Percentiles rank a stretch among this genome's conserved stretches.
phyloP scores from a whole-genome alignment of 2,797 vertebrate species.

The Nannoperca obscura region DNA sequence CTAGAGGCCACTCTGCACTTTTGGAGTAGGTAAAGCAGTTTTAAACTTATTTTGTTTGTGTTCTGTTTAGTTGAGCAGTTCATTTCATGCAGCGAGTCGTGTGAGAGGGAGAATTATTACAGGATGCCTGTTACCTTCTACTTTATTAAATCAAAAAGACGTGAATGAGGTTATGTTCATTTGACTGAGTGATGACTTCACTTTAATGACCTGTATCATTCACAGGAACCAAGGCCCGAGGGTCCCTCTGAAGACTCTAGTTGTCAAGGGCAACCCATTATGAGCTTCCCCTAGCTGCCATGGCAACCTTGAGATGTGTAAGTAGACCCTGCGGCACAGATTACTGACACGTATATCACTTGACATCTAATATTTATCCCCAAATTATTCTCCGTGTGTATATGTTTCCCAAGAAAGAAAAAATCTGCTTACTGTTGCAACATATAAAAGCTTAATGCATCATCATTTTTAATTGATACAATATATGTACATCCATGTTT shows the following conservation, averaged over 20 bases:
- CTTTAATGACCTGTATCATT: constrained; percentile 50
- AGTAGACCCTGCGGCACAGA: constrained; percentile 40
- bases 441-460: constrained; percentile 86
- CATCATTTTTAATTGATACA: constrained; percentile 90
- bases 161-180: constrained; percentile 17
- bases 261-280: constrained; percentile 70
- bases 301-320: constrained; percentile 62
- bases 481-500: constrained; percentile 94
- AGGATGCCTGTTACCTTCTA: not conserved
- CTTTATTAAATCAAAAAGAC: not conserved
- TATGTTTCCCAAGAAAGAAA: not conserved
- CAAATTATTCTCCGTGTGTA: not conserved
- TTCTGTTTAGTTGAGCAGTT: not conserved
- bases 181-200: constrained; percentile 28
- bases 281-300: constrained; percentile 60
- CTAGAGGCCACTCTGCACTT: constrained; percentile 50
- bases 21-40: constrained; percentile 19
- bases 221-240: constrained; percentile 32
- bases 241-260: constrained; percentile 43
- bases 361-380: constrained; percentile 31
- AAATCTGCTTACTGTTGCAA: constrained; percentile 57
- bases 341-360: constrained; percentile 17
- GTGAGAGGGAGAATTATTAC: not conserved
- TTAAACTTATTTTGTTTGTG: not conserved
- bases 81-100: not conserved